A percentile compares a stretch with the other conserved stretches of the same genome.
phyloP scores from a whole-genome alignment of 2,113 vertebrate species.

The Gallinago jamesoni region DNA sequence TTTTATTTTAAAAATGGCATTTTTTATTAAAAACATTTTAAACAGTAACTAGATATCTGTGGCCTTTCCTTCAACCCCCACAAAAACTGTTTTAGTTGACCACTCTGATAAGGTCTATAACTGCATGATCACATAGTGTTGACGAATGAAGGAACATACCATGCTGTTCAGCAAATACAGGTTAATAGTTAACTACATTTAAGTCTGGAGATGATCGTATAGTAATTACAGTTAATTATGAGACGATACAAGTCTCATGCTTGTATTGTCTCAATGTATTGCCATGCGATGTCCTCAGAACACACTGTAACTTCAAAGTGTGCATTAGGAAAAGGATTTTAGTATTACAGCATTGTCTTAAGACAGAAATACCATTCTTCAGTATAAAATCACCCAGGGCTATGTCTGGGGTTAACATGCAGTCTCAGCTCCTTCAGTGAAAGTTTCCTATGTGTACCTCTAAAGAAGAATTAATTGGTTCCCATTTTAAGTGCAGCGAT shows the following conservation, averaged over 20 bases:
- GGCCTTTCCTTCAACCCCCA: background rate
- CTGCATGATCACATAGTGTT: background rate
- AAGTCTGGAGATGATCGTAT: background rate
- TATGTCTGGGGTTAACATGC: rapidly evolving
- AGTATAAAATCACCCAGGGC: background rate
- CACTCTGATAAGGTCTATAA: background rate
- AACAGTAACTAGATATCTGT: background rate
- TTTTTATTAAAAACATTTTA: background rate
- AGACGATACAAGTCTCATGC: background rate
- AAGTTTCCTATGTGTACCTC: background rate
- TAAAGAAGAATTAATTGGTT: background rate
- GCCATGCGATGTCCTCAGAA: background rate
- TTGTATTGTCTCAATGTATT: background rate
- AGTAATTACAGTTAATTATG: conserved; percentile 45
- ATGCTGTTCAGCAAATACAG: conserved; percentile 36
- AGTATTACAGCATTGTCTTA: background rate
- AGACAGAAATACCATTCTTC: background rate
- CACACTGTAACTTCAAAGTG: background rate
- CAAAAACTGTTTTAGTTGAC: background rate
- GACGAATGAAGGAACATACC: background rate
- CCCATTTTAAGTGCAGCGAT: background rate
- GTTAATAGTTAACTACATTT: conserved; percentile 46
- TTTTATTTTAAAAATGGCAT: rapidly evolving
- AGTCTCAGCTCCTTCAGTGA: background rate
- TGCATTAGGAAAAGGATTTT: background rate